phyloP scores from a whole-genome alignment of 2,797 vertebrate genomes.

The Propithecus perrieri region DNA sequence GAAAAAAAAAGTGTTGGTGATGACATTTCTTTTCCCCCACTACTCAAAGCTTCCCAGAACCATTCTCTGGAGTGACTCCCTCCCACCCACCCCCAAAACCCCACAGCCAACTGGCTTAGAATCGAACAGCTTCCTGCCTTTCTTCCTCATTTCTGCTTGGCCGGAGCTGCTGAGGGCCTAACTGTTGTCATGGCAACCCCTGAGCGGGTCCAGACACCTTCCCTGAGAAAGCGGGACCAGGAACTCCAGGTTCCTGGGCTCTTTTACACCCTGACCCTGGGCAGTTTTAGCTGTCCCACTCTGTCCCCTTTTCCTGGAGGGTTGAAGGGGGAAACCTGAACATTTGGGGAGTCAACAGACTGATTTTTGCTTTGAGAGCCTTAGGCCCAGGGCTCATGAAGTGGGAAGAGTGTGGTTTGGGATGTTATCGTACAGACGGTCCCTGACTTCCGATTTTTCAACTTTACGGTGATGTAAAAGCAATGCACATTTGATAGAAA shows the following conservation, averaged over 20 bases:
- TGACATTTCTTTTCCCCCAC: not conserved
- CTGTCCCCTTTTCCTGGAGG: not conserved
- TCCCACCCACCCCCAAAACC: not conserved
- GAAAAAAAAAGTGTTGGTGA: not conserved
- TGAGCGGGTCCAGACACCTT: not conserved
- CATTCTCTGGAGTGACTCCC: not conserved
- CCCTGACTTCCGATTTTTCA: not conserved
- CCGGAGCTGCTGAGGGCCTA: not conserved
- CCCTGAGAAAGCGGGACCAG: not conserved
- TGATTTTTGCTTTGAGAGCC: not conserved
- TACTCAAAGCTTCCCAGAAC: not conserved
- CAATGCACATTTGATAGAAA: not conserved
- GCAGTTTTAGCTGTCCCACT: not conserved
- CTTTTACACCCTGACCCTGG: not conserved
- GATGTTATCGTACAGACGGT: no score
- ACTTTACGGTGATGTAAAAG: not conserved
- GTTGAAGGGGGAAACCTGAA: not conserved
- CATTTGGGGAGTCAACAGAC: not conserved
- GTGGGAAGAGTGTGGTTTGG: not conserved
- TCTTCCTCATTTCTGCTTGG: slow-evolving; percentile 1
- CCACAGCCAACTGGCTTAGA: not conserved
- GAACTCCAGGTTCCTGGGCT: not conserved
- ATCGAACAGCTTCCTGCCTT: not conserved
- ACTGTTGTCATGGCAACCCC: slow-evolving; percentile 42
- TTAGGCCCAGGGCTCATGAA: not conserved